A percentile compares a stretch with the other conserved stretches of the same genome.
phyloP scores from a whole-genome alignment of 2,888 invertebrate species.

The Leptodirus hochenwartii region DNA sequence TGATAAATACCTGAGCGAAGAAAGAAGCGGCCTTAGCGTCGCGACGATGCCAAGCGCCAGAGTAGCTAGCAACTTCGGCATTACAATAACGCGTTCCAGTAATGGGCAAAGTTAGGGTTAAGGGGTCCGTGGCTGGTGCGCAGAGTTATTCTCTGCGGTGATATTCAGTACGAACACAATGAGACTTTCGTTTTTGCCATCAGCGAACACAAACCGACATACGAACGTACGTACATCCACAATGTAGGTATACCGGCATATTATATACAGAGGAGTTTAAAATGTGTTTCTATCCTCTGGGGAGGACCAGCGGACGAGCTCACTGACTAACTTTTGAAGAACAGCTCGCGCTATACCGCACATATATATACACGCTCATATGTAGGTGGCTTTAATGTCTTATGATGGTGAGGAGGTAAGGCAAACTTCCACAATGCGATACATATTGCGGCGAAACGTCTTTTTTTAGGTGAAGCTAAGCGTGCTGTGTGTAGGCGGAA shows the following conservation, averaged over 20 bases:
- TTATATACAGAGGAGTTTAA: slow-evolving; percentile 20
- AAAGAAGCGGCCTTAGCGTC: slow-evolving; percentile 16
- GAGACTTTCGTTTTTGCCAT: slow-evolving; percentile 24
- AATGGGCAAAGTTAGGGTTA: slow-evolving; percentile 27
- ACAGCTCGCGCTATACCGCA: no score
- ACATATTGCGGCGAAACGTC: no score
- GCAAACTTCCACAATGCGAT: no score
- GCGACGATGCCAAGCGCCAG: no score
- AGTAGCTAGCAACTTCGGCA: slow-evolving; percentile 18
- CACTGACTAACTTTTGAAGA: slow-evolving; percentile 18
- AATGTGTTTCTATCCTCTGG: slow-evolving; percentile 22
- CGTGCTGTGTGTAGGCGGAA: no score
- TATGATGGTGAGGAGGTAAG: no score
- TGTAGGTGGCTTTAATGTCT: no score
- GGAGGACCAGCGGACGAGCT: no score
- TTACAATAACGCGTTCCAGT: slow-evolving; percentile 24
- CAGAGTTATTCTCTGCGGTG: slow-evolving; percentile 25
- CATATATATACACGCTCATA: no score
- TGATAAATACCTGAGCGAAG: slow-evolving; percentile 22
- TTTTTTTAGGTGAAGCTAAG: no score
- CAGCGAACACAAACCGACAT: no score
- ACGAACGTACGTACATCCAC: no score
- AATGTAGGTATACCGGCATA: slow-evolving; percentile 5
- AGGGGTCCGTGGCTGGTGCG: slow-evolving; percentile 23
- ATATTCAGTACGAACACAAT: slow-evolving; percentile 25